Evolutionary conservation across 2,888 invertebrate genomes (phyloP), one percentile per base, ranked within the genome.

Genomic region (Brachyptera putata): DNA sequence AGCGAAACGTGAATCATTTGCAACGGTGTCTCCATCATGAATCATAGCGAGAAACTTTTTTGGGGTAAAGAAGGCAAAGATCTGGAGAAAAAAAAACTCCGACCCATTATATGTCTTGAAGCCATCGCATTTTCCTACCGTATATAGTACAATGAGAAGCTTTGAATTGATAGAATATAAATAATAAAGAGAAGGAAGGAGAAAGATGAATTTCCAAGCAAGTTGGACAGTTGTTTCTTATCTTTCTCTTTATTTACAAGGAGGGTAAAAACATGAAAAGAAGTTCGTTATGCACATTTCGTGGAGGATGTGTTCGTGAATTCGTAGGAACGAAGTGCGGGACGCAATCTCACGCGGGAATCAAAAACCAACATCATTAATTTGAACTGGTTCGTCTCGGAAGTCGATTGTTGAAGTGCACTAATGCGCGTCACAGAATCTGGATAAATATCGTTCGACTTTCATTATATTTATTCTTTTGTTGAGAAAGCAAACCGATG

Each of bases 361-460:
- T 46, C 46, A 46, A 46, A 46, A 46, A 46, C 46, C 46, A 46
- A 46, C 46, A 46, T 46, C 46, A 46, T 46, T 46, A 46, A 46
- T 46, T 46, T 46, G 22, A 46, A 46, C 21, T 24, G 24, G 46
- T 21, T 46, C 9, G 24, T n/a, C 46, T 46, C 11, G 11, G 4
- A 30, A 30, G 7, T 30, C 7, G 30, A 11, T 30, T 11, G 30
- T 30, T 30, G 11, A 11, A 30, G 30, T 30, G 7, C 30, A 30
- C 7, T 30, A n/a, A 11, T 30, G 30, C 30, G 30, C 11, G 30
- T 30, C 30, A 11, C 7, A 30, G 30, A n/a, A n/a, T n/a, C n/a
- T n/a, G n/a, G n/a, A n/a, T n/a, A n/a, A n/a, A n/a, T n/a, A n/a
- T n/a, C n/a, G n/a, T n/a, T n/a, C n/a, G n/a, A n/a, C n/a, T n/a